These are phyloP conservation scores for Sesamia inferens DNA, from an alignment of 2,888 invertebrate species.

Conservation along the genomic window DNA sequence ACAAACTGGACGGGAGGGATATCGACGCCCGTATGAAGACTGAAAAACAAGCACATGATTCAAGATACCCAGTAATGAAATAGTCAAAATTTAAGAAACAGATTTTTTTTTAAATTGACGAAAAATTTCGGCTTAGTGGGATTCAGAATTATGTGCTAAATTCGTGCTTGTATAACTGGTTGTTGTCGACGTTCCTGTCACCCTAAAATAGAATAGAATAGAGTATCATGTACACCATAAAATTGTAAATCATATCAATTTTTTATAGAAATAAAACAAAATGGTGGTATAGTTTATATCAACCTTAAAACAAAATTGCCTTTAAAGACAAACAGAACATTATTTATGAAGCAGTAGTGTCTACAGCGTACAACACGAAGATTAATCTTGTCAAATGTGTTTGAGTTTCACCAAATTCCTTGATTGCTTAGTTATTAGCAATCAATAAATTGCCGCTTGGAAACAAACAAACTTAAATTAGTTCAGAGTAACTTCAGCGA, in stretches of 20 bases:
- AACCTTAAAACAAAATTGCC: not conserved
- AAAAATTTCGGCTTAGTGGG: not conserved
- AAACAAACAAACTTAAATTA: conserved; percentile 48
- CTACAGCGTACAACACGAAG: not conserved
- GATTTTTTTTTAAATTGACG: too few relatives aligned
- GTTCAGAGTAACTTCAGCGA: conserved; percentile 21
- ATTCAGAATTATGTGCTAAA: not conserved
- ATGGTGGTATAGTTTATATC: not conserved
- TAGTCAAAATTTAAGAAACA: too few relatives aligned
- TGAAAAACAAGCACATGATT: too few relatives aligned
- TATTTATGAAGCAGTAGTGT: not conserved
- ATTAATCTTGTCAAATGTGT: conserved; percentile 31
- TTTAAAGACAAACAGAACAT: not conserved
- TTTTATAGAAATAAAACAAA: not conserved
- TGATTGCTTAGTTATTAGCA: conserved; percentile 36
- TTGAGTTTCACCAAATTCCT: conserved; percentile 36
- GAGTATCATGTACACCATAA: not conserved
- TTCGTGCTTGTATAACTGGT: not conserved
- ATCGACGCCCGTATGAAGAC: too few relatives aligned
- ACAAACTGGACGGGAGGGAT: too few relatives aligned
- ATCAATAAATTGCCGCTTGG: conserved; percentile 39
- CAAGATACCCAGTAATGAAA: too few relatives aligned
- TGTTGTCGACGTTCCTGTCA: not conserved
- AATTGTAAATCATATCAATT: not conserved
- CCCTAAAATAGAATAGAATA: not conserved